Evolutionary conservation across 2,797 vertebrate genomes (phyloP).

Genomic region (Jordanella pulchra): DNA sequence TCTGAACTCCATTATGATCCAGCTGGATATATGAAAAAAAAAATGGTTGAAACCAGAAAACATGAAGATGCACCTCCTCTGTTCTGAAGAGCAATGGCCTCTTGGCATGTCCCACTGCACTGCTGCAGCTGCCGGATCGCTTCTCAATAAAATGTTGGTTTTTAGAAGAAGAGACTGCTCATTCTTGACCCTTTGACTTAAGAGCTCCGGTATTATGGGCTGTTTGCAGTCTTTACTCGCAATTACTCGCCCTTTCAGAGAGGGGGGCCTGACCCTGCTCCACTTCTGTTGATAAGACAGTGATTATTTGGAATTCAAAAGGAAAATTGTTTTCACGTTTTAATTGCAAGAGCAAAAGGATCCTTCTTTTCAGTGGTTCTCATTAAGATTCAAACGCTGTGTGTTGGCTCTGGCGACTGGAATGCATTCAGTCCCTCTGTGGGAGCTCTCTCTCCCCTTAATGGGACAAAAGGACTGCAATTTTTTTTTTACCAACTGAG

Average conservation of each 20-base stretch:
- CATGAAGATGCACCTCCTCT: background rate
- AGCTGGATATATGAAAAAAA: background rate
- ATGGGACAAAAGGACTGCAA: background rate
- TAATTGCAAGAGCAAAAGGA: background rate
- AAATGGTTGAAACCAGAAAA: no score
- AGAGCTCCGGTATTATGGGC: no score
- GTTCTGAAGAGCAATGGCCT: background rate
- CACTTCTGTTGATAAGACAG: background rate
- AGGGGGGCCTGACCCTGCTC: background rate
- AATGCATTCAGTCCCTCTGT: background rate
- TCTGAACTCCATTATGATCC: background rate
- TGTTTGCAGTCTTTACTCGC: background rate
- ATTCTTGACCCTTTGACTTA: background rate
- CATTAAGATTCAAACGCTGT: background rate
- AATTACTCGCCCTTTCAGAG: background rate
- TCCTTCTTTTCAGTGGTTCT: background rate
- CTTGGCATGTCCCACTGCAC: accelerated
- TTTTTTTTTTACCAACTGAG: background rate
- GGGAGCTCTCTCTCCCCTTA: background rate
- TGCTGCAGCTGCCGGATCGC: conserved; percentile 14
- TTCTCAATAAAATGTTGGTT: background rate
- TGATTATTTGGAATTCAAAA: background rate
- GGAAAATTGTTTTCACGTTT: background rate
- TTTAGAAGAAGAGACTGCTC: no score
- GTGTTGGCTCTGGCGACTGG: background rate